Evolutionary conservation across 1,140 invertebrate genomes (phyloP).

Genomic region (Acarapis woodi): DNA sequence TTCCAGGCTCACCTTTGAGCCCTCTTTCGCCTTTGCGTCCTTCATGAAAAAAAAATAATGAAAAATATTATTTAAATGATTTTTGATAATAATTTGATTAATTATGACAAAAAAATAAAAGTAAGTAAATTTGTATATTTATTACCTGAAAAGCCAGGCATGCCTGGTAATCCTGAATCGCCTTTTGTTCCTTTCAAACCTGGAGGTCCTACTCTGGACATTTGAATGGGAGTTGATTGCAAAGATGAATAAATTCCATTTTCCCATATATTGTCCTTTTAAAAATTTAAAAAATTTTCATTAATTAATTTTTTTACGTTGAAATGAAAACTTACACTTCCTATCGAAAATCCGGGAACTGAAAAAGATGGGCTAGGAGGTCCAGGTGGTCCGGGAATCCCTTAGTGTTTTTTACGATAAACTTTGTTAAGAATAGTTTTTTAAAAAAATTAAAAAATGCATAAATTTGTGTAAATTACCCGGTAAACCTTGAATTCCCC

Average conservation of each 20-base stretch:
- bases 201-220: background rate
- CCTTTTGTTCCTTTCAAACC: slow-evolving; percentile 1
- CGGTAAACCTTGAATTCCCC: background rate
- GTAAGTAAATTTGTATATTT: background rate
- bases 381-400: background rate
- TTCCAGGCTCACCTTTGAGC: background rate
- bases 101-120: background rate
- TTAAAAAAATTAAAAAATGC: too few species aligned
- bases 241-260: too few species aligned
- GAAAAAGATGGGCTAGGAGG: background rate
- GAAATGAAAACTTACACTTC: too few species aligned
- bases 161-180: background rate
- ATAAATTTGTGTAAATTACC: too few species aligned
- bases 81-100: background rate
- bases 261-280: too few species aligned
- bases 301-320: background rate
- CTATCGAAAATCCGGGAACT: background rate
- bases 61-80: background rate
- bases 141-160: background rate
- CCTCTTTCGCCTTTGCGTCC: background rate
- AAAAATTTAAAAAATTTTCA: too few species aligned
- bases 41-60: background rate
- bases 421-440: too few species aligned
- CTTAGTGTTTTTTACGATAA: too few species aligned
- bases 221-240: too few species aligned